Conservation (phyloP, 2,113 vertebrate species). For the Bambusicola thoracicus region DNA sequence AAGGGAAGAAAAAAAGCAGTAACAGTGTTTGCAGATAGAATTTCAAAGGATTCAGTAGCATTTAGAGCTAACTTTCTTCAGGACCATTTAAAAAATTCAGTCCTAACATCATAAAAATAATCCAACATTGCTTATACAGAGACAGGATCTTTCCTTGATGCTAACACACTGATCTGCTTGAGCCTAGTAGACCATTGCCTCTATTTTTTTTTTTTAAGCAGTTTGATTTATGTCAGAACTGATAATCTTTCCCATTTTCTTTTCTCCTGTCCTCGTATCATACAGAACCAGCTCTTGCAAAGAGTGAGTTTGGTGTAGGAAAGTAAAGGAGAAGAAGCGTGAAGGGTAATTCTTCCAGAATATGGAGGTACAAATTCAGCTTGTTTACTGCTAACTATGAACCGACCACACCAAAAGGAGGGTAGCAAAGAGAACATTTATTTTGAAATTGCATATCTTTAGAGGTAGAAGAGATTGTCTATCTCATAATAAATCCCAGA, state of each 20-base stretch:
- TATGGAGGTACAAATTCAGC: neutral
- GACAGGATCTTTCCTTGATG: neutral
- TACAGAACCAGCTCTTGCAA: neutral
- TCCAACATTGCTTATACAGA: neutral
- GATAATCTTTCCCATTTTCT: neutral
- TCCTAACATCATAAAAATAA: neutral
- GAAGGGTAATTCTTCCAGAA: neutral
- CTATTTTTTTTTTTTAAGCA: neutral
- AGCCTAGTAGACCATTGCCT: neutral
- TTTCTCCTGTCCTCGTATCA: neutral
- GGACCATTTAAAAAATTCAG: neutral
- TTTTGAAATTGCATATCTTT: neutral
- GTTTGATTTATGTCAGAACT: neutral
- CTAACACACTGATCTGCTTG: neutral
- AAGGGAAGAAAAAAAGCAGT: neutral
- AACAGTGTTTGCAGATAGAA: neutral
- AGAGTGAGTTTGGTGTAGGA: neutral
- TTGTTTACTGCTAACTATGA: neutral
- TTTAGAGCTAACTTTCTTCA: neutral
- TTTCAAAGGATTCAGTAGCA: neutral
- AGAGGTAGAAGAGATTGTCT: neutral
- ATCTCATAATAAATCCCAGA: constrained; percentile 53
- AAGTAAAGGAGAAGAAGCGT: neutral
- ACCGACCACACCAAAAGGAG: neutral
- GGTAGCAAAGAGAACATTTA: neutral